These are phyloP conservation scores for Drosophila lacertosa DNA, from an alignment of 1,140 invertebrate genomes.

Conservation along the genomic window DNA sequence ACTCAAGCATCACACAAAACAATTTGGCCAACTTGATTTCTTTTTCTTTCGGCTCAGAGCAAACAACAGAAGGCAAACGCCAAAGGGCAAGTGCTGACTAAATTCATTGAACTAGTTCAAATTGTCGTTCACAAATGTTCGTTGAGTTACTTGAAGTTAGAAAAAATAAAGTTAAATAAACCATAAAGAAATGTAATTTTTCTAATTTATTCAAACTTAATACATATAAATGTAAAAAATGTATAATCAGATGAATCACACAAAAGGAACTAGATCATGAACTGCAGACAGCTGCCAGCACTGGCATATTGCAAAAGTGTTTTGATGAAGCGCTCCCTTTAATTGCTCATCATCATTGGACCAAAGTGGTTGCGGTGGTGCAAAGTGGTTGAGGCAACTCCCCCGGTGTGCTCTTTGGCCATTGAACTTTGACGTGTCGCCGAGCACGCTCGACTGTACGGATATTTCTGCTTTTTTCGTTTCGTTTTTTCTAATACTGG, in stretches of 20 bases:
- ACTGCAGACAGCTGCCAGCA: conserved; percentile 1
- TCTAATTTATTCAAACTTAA: no score
- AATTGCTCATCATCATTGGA: conserved; percentile 53
- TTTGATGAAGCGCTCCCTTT: conserved; percentile 58
- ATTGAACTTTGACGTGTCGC: conserved; percentile 38
- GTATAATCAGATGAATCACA: no score
- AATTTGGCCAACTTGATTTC: conserved; percentile 18
- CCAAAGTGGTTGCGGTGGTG: conserved; percentile 1
- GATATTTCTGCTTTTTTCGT: background rate
- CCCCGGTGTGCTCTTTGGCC: conserved; percentile 25
- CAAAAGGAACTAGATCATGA: background rate
- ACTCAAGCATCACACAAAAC: background rate
- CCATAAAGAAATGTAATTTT: no score
- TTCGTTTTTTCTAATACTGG: conserved; percentile 24
- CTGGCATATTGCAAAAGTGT: conserved; percentile 14
- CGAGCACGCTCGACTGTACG: background rate
- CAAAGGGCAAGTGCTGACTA: background rate
- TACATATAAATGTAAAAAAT: no score
- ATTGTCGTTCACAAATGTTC: background rate
- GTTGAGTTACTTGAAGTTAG: no score
- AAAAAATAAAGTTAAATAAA: no score
- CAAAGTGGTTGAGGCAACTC: background rate
- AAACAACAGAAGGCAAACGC: background rate
- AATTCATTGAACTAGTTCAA: conserved; percentile 19
- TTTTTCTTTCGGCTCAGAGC: conserved; percentile 3